Evolutionary conservation across 2,797 vertebrate genomes (phyloP), one percentile per base, ranked within the genome.

Genomic region (Enteromius viviparus): DNA sequence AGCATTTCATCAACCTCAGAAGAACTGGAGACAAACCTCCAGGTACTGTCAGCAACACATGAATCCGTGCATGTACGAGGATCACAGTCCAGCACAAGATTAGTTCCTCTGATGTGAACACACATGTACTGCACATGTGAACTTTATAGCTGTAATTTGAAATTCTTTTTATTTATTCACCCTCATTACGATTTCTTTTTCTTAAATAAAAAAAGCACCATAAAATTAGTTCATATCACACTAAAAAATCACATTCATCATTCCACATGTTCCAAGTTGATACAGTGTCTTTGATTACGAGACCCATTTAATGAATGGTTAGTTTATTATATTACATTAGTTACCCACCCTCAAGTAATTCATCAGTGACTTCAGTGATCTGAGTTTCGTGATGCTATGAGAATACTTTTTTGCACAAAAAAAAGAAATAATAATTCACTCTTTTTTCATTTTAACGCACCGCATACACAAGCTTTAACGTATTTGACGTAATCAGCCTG

Each of bases 1-100:
- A 96, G 49, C 96, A 96, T 92, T 98, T 98, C 71, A 90, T 98
- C 66, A 96, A 95, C 88, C 91, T 96, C 6, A 94, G 95, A 71
- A 95, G 89, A 88, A 98, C 96, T 0, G 96, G 96, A 47, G 94
- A 95, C 69, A 91, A 91, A 82, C 96, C 96, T 0, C 96, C 98
- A 94, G 96, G 98, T 99, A 92, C 4, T 80, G 21, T 26, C 45
- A 51, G 45, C 12, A 37, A n/a, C 47, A 69, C 0, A 5, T 7
- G 60, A 6, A 62, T 51, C 11, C 26, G 60, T 62, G 60, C 26
- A 10, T 49, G 42, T 0, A 51, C 11, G 8, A 72, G 26, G 26
- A 15, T 2, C 15, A 32, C 21, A 32, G 2, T 32, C 4, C 15
- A 1, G 5, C 4, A 11, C 17, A 32, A 9, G 40, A 40, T 10